Conservation (phyloP, 1,140 invertebrate genomes). For the Leptinotarsa texana region DNA sequence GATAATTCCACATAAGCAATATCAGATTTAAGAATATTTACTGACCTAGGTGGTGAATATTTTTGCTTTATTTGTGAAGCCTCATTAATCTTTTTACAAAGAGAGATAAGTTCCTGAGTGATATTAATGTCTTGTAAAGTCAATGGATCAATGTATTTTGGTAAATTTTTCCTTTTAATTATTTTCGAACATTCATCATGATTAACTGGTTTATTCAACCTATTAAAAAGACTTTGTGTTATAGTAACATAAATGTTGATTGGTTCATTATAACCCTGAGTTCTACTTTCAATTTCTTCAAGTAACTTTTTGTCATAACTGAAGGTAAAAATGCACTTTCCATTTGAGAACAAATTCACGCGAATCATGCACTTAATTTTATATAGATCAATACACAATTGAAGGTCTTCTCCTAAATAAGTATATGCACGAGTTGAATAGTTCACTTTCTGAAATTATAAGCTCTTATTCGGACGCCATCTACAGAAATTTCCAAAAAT, state of each 20-base stretch:
- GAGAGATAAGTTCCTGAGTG: neutral
- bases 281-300: neutral
- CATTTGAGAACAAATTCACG: neutral
- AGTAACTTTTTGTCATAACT: neutral
- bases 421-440: neutral
- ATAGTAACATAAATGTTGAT: neutral
- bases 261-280: neutral
- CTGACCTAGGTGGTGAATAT: neutral
- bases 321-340: neutral
- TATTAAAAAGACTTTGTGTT: neutral
- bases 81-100: neutral
- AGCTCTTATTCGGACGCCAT: too few relatives aligned
- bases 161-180: neutral
- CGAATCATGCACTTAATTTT: neutral
- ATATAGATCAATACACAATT: neutral
- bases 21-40: neutral
- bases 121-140: neutral
- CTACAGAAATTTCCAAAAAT: neutral
- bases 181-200: neutral
- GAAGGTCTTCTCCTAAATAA: neutral
- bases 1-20: neutral
- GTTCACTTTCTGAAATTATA: neutral
- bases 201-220: neutral
- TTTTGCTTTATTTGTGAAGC: neutral
- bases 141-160: neutral